phyloP scores from a whole-genome alignment of 2,113 vertebrate genomes.

The Malurus melanocephalus region DNA sequence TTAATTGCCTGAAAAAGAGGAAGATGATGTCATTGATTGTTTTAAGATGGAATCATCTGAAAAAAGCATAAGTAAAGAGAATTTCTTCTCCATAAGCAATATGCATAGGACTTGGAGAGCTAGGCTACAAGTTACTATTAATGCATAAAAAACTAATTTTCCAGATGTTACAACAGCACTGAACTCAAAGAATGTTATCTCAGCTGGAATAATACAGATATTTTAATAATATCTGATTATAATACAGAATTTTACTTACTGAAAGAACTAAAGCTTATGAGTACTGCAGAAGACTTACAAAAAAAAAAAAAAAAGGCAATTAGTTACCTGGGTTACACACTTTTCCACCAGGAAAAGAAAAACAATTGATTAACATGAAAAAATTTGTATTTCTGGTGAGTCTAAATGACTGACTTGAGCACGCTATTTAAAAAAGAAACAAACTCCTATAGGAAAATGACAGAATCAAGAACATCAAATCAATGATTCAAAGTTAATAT shows the following conservation, averaged over 20 bases:
- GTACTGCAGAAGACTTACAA: not conserved
- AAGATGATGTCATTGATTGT: slow-evolving; percentile 20
- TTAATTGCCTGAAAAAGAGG: not conserved
- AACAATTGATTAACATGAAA: not conserved
- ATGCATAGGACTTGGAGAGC: not conserved
- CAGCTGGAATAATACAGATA: slow-evolving; percentile 25
- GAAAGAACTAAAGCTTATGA: not conserved
- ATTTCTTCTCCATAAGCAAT: not conserved
- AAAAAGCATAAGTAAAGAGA: not conserved
- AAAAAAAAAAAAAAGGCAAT: not conserved
- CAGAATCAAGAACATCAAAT: not conserved
- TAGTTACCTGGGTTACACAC: not conserved
- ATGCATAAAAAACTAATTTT: not conserved
- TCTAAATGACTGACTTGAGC: not conserved
- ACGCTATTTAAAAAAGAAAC: not conserved
- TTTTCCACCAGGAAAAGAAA: not conserved
- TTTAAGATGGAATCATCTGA: slow-evolving; percentile 23
- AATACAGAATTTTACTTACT: slow-evolving; percentile 18
- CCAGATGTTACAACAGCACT: slow-evolving; percentile 35
- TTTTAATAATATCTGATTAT: not conserved
- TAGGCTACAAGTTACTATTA: not conserved
- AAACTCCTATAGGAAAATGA: not conserved
- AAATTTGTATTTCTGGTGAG: not conserved
- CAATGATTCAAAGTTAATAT: not conserved
- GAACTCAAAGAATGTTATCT: slow-evolving; percentile 26